These are phyloP conservation scores for Melinaea menophilus DNA, from an alignment of 2,888 invertebrate genomes.

Conservation along the genomic window DNA sequence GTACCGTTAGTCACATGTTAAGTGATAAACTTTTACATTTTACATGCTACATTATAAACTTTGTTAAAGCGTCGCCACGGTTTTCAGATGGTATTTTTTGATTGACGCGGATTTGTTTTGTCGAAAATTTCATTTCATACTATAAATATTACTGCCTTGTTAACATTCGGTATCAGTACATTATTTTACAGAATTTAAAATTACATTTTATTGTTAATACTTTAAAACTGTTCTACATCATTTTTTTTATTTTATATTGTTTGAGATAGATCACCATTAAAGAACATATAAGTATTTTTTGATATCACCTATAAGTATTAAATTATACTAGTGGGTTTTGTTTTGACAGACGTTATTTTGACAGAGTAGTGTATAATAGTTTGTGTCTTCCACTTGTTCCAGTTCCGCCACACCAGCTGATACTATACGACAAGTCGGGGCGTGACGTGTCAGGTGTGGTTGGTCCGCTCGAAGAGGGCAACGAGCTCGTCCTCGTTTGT, in stretches of 20 bases:
- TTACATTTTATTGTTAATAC: background rate
- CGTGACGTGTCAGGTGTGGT: constrained; percentile 87
- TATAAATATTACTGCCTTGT: constrained; percentile 18
- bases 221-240: no score
- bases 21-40: no score
- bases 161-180: constrained; percentile 17
- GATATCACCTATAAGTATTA: no score
- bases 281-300: no score
- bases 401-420: constrained; percentile 93
- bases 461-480: constrained; percentile 90
- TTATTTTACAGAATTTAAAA: constrained; percentile 15
- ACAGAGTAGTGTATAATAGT: background rate
- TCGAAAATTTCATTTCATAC: constrained; percentile 24
- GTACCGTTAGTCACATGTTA: no score
- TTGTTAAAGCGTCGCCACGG: background rate
- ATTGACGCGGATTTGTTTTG: constrained; percentile 15
- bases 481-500: constrained; percentile 89
- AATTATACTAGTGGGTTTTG: no score
- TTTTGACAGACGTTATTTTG: no score
- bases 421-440: constrained; percentile 90
- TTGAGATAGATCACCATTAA: background rate
- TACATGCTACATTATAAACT: background rate
- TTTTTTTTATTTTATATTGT: background rate
- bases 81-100: background rate
- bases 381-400: constrained; percentile 54